Evolutionary conservation across 2,888 invertebrate genomes (phyloP).

Genomic region (Autographa pulchrina): DNA sequence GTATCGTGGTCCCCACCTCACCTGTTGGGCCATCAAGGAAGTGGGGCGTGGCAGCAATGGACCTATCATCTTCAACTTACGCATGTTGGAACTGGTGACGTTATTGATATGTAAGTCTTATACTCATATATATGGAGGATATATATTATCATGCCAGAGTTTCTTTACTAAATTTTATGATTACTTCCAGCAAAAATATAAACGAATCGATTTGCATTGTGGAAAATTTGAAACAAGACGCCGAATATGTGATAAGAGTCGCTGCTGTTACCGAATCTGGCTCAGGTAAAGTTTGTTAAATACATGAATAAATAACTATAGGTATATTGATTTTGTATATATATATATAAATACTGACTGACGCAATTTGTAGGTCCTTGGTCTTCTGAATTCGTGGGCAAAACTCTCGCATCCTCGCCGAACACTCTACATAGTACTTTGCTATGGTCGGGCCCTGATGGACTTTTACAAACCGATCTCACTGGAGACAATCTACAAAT

Average conservation of each 20-base stretch:
- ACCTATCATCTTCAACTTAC: constrained; percentile 93
- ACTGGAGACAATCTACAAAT: constrained; percentile 93
- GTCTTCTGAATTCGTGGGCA: constrained; percentile 93
- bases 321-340: no score
- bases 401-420: constrained; percentile 90
- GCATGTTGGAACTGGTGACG: constrained; percentile 79
- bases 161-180: neutral
- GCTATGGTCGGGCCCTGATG: constrained; percentile 93
- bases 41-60: constrained; percentile 93
- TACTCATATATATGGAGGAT: neutral
- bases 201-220: constrained; percentile 91
- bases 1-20: constrained; percentile 95
- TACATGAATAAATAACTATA: no score
- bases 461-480: constrained; percentile 94
- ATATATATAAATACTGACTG: no score
- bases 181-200: constrained; percentile 80
- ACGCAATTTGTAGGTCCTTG: constrained; percentile 91
- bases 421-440: constrained; percentile 90
- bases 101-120: constrained; percentile 77
- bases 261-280: constrained; percentile 94
- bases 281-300: constrained; percentile 74
- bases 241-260: constrained; percentile 94
- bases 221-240: constrained; percentile 92
- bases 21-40: constrained; percentile 92
- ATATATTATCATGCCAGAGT: neutral